These are phyloP conservation scores for Noctilio leporinus DNA, from an alignment of 2,113 vertebrate genomes.

Conservation along the genomic window DNA sequence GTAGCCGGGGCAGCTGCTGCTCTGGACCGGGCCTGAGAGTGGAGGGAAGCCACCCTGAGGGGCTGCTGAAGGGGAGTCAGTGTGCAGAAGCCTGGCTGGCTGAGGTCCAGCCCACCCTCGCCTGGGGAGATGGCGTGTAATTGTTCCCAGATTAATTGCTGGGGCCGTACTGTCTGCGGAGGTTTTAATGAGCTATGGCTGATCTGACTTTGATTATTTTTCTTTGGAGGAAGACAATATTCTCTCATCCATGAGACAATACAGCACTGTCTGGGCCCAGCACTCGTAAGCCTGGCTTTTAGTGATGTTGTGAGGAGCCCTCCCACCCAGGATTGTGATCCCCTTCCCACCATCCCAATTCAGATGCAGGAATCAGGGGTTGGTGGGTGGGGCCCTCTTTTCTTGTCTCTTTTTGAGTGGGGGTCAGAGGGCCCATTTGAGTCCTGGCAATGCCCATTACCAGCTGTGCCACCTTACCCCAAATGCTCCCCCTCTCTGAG, in stretches of 20 bases:
- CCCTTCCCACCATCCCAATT: neutral
- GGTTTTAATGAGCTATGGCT: slow-evolving; percentile 56
- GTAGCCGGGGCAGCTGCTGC: neutral
- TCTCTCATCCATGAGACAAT: slow-evolving; percentile 40
- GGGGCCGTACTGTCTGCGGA: slow-evolving; percentile 59
- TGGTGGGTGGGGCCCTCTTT: neutral
- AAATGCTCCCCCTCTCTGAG: neutral
- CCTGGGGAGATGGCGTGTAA: neutral
- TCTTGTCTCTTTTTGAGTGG: neutral
- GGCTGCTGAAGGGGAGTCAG: neutral
- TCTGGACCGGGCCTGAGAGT: neutral
- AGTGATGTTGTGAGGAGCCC: neutral
- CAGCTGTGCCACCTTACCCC: neutral
- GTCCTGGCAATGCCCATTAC: neutral
- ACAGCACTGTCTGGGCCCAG: neutral
- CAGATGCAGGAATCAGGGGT: neutral
- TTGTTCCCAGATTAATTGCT: slow-evolving; percentile 43
- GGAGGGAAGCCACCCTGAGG: neutral
- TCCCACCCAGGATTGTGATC: neutral
- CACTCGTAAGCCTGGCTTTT: neutral
- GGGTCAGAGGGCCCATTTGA: neutral
- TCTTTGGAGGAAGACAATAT: slow-evolving; percentile 54
- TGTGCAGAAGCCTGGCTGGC: neutral
- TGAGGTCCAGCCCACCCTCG: neutral
- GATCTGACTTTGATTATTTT: slow-evolving; percentile 63